These are phyloP conservation scores for Aethes cnicana DNA, from an alignment of 2,888 invertebrate genomes.

Conservation along the genomic window DNA sequence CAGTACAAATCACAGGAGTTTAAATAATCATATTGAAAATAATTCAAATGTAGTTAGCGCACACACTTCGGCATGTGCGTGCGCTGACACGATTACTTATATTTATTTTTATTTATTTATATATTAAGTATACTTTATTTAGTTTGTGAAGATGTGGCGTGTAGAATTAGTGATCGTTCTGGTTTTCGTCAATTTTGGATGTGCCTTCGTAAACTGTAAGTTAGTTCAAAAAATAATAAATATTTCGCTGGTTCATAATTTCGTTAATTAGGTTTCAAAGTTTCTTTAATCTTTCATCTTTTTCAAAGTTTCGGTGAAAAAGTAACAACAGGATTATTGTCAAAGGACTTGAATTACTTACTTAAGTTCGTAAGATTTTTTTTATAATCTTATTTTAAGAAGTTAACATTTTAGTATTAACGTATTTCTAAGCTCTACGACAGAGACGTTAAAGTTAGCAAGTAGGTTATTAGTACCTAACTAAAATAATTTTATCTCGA, in stretches of 20 bases:
- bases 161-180: constrained; percentile 43
- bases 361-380: no score
- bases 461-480: no score
- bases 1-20: constrained; percentile 74
- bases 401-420: no score
- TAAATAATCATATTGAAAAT: constrained; percentile 75
- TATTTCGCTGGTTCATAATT: neutral
- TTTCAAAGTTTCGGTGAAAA: no score
- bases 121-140: constrained; percentile 31
- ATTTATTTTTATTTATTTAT: constrained; percentile 36
- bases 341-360: no score
- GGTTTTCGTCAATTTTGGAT: constrained; percentile 50
- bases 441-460: no score
- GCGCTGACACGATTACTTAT: constrained; percentile 35
- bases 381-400: no score
- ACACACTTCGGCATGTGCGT: constrained; percentile 55
- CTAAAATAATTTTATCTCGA: no score
- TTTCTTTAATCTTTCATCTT: no score
- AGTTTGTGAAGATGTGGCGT: constrained; percentile 58
- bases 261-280: no score
- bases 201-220: constrained; percentile 71
- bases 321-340: no score
- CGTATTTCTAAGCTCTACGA: no score
- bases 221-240: constrained; percentile 34
- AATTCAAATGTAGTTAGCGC: constrained; percentile 56